Base-by-base conservation (phyloP, 1,140 invertebrate species). In the Pseudomyrmex concolor region DNA sequence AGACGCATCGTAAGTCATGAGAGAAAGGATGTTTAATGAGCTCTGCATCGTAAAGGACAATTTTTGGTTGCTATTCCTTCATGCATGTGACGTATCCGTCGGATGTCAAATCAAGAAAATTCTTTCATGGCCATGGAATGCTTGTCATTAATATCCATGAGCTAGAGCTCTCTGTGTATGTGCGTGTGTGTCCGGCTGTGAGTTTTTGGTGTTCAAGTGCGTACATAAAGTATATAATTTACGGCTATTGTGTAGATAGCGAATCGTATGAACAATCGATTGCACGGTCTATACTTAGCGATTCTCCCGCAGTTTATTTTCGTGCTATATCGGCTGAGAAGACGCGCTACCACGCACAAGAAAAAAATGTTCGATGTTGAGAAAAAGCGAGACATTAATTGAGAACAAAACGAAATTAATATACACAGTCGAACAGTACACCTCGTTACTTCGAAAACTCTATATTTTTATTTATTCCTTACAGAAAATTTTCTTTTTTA, bases 131-230 rank as follows among this genome's bases (percentile, higher is more conserved):
- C 22, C 55, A 17, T 10, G 17, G 63, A 73, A 66, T 17, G 83
- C 57, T 57, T 63, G 81, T 84, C 86, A 62, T 85, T 70, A 85
- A 87, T 88, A 88, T 85, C 86, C 86, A 88, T 88, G 80, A 88
- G 86, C 74, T 63, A 66, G 84, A 68, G 5, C 34, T 34, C 5
- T 34, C 0, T 34, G 25, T 34, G 34, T 34, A 0, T 34, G 0
- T 34, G 34, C 19, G 1, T 34, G 5, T 34, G 34, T 34, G 87
- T 87, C 86, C 86, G 86, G 77, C 45, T 80, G 57, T 17, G 55
- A 51, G 57, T 57, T 72, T 80, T 78, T 12, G 54, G 43, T 12
- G 8, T 34, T 34, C 34, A 34, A 34, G 5, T 43, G 51, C 48
- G 51, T 12, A 60, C 76, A 55, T 59, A 50, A 12, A 57, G 48